phyloP scores from a whole-genome alignment of 1,140 invertebrate genomes.

The Trichoplusia ni region DNA sequence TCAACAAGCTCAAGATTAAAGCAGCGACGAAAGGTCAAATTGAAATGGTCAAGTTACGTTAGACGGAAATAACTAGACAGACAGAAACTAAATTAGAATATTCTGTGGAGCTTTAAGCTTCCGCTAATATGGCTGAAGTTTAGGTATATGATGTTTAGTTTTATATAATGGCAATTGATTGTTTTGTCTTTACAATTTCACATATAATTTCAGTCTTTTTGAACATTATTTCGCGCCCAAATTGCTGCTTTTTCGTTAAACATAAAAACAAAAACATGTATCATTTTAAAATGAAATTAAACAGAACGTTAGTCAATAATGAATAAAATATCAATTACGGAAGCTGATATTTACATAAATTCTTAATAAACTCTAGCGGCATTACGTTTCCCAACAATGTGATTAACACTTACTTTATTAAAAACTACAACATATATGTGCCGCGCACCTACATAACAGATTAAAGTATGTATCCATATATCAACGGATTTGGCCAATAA shows the following conservation, averaged over 20 bases:
- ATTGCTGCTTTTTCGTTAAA: too few relatives aligned
- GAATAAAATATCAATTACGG: too few relatives aligned
- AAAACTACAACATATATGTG: constrained; percentile 13
- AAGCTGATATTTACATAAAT: too few relatives aligned
- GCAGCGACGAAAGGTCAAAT: constrained; percentile 42
- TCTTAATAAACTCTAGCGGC: too few relatives aligned
- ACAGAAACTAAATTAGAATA: constrained; percentile 75
- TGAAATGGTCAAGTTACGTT: constrained; percentile 49
- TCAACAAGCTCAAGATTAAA: constrained; percentile 7
- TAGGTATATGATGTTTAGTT: neutral
- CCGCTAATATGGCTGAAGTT: constrained; percentile 48
- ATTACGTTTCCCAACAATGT: constrained; percentile 21
- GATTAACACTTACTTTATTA: constrained; percentile 15
- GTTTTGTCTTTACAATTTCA: constrained; percentile 31
- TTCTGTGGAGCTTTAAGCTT: constrained; percentile 58
- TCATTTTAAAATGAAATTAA: too few relatives aligned
- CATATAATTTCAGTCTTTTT: too few relatives aligned
- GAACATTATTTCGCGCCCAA: too few relatives aligned
- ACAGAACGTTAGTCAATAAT: too few relatives aligned
- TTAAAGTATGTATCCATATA: constrained; percentile 51
- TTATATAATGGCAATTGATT: too few relatives aligned
- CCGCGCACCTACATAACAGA: constrained; percentile 37
- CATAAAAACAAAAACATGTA: too few relatives aligned
- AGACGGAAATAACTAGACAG: constrained; percentile 74
- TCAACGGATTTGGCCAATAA: constrained; percentile 58